Evolutionary conservation across 2,888 invertebrate species (phyloP).

Genomic region (Pediacus dermestoides): DNA sequence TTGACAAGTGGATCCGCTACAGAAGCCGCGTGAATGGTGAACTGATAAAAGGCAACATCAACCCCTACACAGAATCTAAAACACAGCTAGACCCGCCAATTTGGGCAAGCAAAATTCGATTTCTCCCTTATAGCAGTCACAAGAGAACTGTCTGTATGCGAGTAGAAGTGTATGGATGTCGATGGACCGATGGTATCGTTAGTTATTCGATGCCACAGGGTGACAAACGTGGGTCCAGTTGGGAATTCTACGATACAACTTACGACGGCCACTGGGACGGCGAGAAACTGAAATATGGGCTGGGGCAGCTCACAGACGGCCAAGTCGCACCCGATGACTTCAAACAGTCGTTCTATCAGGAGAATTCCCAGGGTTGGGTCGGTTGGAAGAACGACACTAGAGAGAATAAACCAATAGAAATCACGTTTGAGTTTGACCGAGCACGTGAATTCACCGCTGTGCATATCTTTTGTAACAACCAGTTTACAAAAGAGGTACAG

Average conservation of each 20-base stretch:
- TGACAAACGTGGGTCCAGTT: slow-evolving; percentile 72
- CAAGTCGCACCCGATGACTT: slow-evolving; percentile 73
- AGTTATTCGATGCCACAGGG: slow-evolving; percentile 88
- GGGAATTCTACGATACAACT: slow-evolving; percentile 78
- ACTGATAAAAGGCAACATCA: slow-evolving; percentile 79
- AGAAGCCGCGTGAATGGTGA: slow-evolving; percentile 65
- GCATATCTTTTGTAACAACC: slow-evolving; percentile 80
- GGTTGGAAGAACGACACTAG: slow-evolving; percentile 84
- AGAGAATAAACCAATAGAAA: slow-evolving; percentile 59
- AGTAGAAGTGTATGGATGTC: slow-evolving; percentile 85
- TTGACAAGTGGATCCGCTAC: slow-evolving; percentile 81
- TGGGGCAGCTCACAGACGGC: slow-evolving; percentile 84
- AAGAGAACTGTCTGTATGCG: slow-evolving; percentile 87
- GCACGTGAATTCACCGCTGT: slow-evolving; percentile 82
- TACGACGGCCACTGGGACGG: slow-evolving; percentile 84
- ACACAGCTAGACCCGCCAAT: slow-evolving; percentile 76
- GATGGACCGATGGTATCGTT: slow-evolving; percentile 78
- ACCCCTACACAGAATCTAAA: slow-evolving; percentile 80
- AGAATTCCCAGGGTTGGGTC: slow-evolving; percentile 76
- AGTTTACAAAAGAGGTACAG: slow-evolving; percentile 79
- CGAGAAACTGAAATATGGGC: slow-evolving; percentile 68
- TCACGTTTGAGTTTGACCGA: slow-evolving; percentile 80
- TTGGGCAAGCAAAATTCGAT: slow-evolving; percentile 79
- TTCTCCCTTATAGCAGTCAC: slow-evolving; percentile 80
- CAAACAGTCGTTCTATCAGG: slow-evolving; percentile 61